These are phyloP conservation scores for Nipponia nippon DNA, from an alignment of 2,113 vertebrate species.

Conservation along the genomic window DNA sequence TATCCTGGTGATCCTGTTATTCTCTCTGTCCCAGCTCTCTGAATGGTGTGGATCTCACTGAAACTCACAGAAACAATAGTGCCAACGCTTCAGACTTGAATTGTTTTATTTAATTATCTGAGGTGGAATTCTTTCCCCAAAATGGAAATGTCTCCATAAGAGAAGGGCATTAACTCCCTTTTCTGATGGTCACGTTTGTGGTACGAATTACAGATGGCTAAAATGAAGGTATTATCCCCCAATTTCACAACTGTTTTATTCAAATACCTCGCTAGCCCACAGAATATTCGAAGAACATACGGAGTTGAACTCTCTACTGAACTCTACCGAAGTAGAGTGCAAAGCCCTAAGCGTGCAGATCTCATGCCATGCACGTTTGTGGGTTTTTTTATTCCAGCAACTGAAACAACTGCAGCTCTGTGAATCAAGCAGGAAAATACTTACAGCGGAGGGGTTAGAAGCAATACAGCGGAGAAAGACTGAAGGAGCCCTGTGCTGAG, in stretches of 20 bases:
- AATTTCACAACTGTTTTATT: neutral
- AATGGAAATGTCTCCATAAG: neutral
- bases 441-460: neutral
- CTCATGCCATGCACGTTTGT: accelerated
- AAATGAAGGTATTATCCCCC: neutral
- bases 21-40: neutral
- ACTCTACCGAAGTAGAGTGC: neutral
- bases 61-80: neutral
- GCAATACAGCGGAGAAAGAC: neutral
- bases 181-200: neutral
- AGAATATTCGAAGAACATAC: neutral
- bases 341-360: neutral
- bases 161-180: neutral
- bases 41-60: neutral
- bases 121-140: neutral
- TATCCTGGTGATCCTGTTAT: neutral
- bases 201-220: neutral
- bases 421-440: neutral
- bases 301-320: neutral
- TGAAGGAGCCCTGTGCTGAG: neutral
- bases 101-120: neutral
- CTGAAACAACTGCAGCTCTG: neutral
- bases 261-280: too few species aligned
- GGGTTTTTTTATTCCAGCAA: neutral
- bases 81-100: neutral